A percentile compares a stretch with the other conserved stretches of the same genome.
Conservation (phyloP, 2,888 invertebrate genomes). For the Eupeodes luniger region DNA sequence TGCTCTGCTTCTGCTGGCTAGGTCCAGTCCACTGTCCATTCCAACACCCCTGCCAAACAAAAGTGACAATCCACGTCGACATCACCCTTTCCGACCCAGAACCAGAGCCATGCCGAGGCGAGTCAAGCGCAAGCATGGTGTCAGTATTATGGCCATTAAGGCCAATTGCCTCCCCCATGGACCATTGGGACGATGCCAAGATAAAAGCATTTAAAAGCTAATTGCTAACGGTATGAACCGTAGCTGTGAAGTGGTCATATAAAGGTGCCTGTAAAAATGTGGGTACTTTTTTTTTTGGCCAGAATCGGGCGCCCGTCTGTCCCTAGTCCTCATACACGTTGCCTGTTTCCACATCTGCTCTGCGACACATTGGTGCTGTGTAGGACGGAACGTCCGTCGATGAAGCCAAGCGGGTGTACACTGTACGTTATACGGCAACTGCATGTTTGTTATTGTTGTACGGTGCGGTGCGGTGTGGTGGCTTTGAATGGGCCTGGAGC, state of each 20-base stretch:
- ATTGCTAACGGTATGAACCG: slow-evolving; percentile 69
- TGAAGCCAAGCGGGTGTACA: too few relatives aligned
- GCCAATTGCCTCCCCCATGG: slow-evolving; percentile 62
- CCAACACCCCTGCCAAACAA: slow-evolving; percentile 24
- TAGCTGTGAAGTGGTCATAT: slow-evolving; percentile 70
- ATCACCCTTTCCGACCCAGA: background rate
- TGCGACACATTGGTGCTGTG: background rate
- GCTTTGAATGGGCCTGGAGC: slow-evolving; percentile 57
- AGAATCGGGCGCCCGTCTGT: background rate
- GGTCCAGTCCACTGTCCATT: too few relatives aligned
- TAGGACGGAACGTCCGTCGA: too few relatives aligned
- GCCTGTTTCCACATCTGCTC: background rate
- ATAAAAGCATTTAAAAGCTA: slow-evolving; percentile 75
- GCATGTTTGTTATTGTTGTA: slow-evolving; percentile 40
- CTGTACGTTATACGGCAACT: background rate
- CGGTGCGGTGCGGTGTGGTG: background rate
- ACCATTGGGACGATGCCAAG: slow-evolving; percentile 67
- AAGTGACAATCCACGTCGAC: slow-evolving; percentile 45
- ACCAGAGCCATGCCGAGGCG: background rate
- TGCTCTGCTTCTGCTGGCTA: background rate
- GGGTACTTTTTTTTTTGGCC: background rate
- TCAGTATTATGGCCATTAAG: slow-evolving; percentile 64
- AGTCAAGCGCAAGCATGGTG: slow-evolving; percentile 26
- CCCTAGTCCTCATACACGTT: background rate
- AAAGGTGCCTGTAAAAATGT: slow-evolving; percentile 69